Evolutionary conservation across 2,113 vertebrate genomes (phyloP).

Genomic region (Pyxicephalus adspersus): DNA sequence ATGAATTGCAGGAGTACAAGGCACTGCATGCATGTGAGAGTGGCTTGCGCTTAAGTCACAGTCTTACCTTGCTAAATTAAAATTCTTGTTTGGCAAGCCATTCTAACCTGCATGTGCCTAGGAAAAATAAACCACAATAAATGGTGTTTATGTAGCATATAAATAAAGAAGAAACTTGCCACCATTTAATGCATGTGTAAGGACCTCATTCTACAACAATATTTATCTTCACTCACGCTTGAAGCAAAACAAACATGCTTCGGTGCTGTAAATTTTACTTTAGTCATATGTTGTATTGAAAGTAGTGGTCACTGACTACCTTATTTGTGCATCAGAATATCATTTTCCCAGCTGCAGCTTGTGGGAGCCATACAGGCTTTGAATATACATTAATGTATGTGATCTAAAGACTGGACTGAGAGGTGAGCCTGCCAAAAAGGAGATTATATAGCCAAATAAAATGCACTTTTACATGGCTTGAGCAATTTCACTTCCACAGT

Average conservation of each 20-base stretch:
- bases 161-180: slow-evolving; percentile 34
- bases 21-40: neutral
- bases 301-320: slow-evolving; percentile 11
- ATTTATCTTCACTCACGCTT: slow-evolving; percentile 25
- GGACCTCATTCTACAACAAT: slow-evolving; percentile 16
- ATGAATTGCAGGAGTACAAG: slow-evolving; percentile 23
- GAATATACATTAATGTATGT: slow-evolving; percentile 48
- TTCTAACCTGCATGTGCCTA: slow-evolving; percentile 17
- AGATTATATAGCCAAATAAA: slow-evolving; percentile 57
- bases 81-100: slow-evolving; percentile 21
- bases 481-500: slow-evolving; percentile 53
- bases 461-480: slow-evolving; percentile 50
- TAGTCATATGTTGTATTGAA: neutral
- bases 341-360: slow-evolving; percentile 46
- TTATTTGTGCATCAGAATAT: slow-evolving; percentile 15
- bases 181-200: slow-evolving; percentile 13
- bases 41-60: neutral
- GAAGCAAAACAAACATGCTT: slow-evolving; percentile 22
- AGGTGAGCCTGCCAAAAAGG: slow-evolving; percentile 49
- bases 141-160: slow-evolving; percentile 45
- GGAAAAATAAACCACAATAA: slow-evolving; percentile 21
- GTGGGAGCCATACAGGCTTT: slow-evolving; percentile 40
- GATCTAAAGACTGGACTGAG: slow-evolving; percentile 42
- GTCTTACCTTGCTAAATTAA: slow-evolving; percentile 23
- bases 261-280: neutral